Base-by-base conservation (phyloP, 2,113 vertebrate species). In the Dinomys branickii region DNA sequence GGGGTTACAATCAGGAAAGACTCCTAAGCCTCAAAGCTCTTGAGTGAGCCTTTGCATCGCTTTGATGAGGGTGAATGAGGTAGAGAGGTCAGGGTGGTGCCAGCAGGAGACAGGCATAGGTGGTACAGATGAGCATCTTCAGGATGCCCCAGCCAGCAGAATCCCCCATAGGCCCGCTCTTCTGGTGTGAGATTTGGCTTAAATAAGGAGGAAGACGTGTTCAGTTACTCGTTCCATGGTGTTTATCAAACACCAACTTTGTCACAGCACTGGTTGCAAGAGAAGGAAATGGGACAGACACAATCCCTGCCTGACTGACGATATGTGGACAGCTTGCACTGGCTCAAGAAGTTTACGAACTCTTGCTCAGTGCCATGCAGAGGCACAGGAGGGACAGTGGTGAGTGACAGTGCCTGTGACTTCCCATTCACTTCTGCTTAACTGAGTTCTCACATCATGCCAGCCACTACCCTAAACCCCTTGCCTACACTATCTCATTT, bases 171-270 rank as follows among this genome's bases (percentile, higher is more conserved):
- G 28, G 52, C 47, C 59, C 41, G 8, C 28, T 59, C 61, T 75
- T 91, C 61, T 86, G 88, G 17, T 56, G 71, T 86, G 24, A 33
- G 41, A 71, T 67, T 77, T 78, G 93, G 14, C 78, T 63, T 96
- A 35, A 63, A 38, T 38, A 95, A 28, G 82, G n/a, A 96, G 58
- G 11, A 67, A 26, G 33, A 26, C 58, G 65, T 9, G 44, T 63
- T 90, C 17, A 69, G 28, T 67, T 47, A 63, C 30, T 54, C 38
- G 69, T 73, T 58, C 61, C 47, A 44, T 59, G 61, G 33, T 78
- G 47, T 85, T 75, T n/a, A 63, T n/a, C 58, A 81, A 88, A 47
- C 7, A 77, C 50, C 38, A 75, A n/a, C 54, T 78, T 30, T 67
- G 63, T 41, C 33, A 6, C 24, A 35, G 73, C 83, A 84, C 54